Evolutionary conservation across 2,888 invertebrate species (phyloP).

Genomic region (Lasioglossum figueresi): DNA sequence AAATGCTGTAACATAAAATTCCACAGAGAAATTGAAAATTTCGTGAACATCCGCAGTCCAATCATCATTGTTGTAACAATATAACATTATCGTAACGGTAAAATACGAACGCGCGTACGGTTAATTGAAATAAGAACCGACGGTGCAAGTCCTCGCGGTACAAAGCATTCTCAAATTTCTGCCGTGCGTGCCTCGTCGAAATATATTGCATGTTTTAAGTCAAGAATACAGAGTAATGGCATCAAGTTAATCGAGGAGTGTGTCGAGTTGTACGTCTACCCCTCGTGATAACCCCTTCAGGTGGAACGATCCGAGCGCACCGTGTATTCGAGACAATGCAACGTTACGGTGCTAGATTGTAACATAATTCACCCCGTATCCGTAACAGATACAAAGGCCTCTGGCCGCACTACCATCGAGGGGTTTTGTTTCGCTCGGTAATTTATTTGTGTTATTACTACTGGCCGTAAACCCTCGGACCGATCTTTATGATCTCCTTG

Average conservation of each 20-base stretch:
- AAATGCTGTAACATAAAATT: no score
- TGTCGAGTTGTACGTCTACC: constrained; percentile 8
- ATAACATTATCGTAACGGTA: no score
- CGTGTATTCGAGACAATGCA: constrained; percentile 13
- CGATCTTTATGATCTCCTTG: neutral
- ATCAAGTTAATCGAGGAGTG: constrained; percentile 12
- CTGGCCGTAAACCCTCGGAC: neutral
- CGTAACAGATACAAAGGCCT: constrained; percentile 14
- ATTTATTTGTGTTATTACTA: constrained; percentile 8
- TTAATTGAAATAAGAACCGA: neutral
- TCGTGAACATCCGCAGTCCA: no score
- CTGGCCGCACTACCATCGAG: neutral
- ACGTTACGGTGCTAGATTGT: neutral
- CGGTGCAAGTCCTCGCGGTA: neutral
- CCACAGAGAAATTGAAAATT: no score
- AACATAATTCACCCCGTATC: constrained; percentile 17
- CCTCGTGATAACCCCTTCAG: neutral
- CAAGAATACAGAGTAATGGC: neutral
- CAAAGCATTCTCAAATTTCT: neutral
- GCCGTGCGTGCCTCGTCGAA: neutral
- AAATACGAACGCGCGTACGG: neutral
- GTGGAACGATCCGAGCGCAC: constrained; percentile 4
- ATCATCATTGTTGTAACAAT: no score
- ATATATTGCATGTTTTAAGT: neutral
- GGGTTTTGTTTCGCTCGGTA: constrained; percentile 3